Evolutionary conservation across 2,888 invertebrate genomes (phyloP).

Genomic region (Agrotis segetum): DNA sequence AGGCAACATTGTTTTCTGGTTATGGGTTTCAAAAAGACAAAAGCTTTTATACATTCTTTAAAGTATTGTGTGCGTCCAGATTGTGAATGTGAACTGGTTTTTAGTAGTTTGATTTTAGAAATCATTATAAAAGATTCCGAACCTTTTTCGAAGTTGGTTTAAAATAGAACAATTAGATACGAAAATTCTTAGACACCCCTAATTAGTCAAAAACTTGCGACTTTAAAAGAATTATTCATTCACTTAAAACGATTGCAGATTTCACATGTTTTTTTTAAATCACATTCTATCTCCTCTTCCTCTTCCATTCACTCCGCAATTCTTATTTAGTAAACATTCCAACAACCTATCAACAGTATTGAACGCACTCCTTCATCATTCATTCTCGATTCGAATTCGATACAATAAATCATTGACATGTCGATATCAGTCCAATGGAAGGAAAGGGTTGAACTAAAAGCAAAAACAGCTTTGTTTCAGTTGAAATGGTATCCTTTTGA

Average conservation of each 20-base stretch:
- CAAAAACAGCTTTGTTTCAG: conserved; percentile 47
- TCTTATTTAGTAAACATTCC: conserved; percentile 14
- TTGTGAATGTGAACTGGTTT: neutral
- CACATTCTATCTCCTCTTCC: neutral
- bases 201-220: too few species aligned
- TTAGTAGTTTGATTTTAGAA: neutral
- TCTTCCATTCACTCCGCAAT: neutral
- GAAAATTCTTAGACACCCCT: too few species aligned
- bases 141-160: too few species aligned
- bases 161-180: too few species aligned
- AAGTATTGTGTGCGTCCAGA: neutral
- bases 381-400: conserved; percentile 37
- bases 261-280: too few species aligned
- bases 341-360: conserved; percentile 3
- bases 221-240: too few species aligned
- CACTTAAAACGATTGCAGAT: too few species aligned
- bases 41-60: neutral
- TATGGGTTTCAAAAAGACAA: neutral
- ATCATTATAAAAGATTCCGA: too few species aligned
- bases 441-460: conserved; percentile 61
- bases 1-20: too few species aligned
- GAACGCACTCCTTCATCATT: conserved; percentile 38
- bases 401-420: conserved; percentile 67
- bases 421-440: conserved; percentile 64
- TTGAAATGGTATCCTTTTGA: conserved; percentile 62